Evolutionary conservation across 2,797 vertebrate genomes (phyloP).

Genomic region (Spea hammondii): DNA sequence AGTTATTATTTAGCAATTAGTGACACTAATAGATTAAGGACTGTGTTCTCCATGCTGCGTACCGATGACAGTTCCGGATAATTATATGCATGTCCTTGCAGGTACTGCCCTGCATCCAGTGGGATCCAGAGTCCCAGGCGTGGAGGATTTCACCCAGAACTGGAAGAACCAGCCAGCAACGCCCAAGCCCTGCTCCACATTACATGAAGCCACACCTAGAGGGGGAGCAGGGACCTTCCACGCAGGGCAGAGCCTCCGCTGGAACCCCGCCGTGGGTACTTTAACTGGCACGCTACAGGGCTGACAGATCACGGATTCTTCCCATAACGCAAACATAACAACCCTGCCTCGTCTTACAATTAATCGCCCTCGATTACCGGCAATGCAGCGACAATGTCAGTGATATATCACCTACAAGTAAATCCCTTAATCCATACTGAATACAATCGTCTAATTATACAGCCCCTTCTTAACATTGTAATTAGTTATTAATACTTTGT

Average conservation of each 20-base stretch:
- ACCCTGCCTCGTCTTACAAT: background rate
- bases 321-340: background rate
- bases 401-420: no score
- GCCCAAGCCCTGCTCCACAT: slow-evolving; percentile 50
- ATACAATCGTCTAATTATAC: no score
- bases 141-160: slow-evolving; percentile 48
- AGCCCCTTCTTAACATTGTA: no score
- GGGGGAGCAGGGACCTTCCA: slow-evolving; percentile 38
- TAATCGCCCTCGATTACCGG: background rate
- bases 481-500: no score
- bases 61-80: slow-evolving; percentile 45
- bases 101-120: slow-evolving; percentile 52
- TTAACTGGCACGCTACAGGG: slow-evolving; percentile 27
- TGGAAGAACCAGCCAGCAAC: slow-evolving; percentile 51
- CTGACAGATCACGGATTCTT: background rate
- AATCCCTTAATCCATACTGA: no score
- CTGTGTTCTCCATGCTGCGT: slow-evolving; percentile 39
- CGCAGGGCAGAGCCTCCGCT: slow-evolving; percentile 33
- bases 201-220: slow-evolving; percentile 43
- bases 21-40: slow-evolving; percentile 51
- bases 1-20: slow-evolving; percentile 54
- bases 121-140: slow-evolving; percentile 46
- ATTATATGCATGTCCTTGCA: slow-evolving; percentile 48
- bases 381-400: background rate
- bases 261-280: slow-evolving; percentile 23